A percentile compares a stretch with the other conserved stretches of the same genome.
Evolutionary conservation across 2,888 invertebrate genomes (phyloP).

Genomic region (Mechanitis mazaeus): DNA sequence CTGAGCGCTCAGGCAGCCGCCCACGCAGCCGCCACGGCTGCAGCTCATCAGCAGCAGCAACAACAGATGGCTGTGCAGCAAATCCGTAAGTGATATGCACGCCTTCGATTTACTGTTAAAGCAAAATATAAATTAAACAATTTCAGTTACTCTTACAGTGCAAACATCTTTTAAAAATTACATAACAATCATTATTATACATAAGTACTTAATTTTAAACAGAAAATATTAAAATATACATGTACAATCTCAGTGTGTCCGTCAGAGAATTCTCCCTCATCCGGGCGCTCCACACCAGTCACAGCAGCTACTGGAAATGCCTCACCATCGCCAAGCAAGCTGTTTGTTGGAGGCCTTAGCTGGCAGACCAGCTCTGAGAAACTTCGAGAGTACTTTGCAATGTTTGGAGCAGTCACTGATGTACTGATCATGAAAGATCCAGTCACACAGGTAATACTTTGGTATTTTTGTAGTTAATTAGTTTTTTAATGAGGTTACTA

Average conservation of each 20-base stretch:
- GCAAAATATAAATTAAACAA: too few relatives aligned
- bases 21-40: conserved; percentile 63
- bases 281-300: conserved; percentile 84
- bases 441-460: conserved; percentile 85
- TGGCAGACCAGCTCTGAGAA: conserved; percentile 96
- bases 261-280: conserved; percentile 77
- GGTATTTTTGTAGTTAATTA: neutral
- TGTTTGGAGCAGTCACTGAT: conserved; percentile 94
- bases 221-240: neutral
- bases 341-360: conserved; percentile 93
- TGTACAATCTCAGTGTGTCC: neutral
- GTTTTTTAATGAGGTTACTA: too few relatives aligned
- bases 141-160: too few relatives aligned
- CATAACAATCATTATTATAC: too few relatives aligned
- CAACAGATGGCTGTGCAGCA: conserved; percentile 66
- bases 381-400: conserved; percentile 93
- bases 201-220: neutral
- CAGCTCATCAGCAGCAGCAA: conserved; percentile 62
- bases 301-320: conserved; percentile 54
- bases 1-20: conserved; percentile 71
- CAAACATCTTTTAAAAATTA: too few relatives aligned
- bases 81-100: conserved; percentile 51
- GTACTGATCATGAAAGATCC: conserved; percentile 97
- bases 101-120: neutral
- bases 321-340: conserved; percentile 85